A percentile compares a stretch with the other conserved stretches of the same genome.
These are phyloP conservation scores for Thymelicus acteon DNA, from an alignment of 2,888 invertebrate genomes.

Conservation along the genomic window DNA sequence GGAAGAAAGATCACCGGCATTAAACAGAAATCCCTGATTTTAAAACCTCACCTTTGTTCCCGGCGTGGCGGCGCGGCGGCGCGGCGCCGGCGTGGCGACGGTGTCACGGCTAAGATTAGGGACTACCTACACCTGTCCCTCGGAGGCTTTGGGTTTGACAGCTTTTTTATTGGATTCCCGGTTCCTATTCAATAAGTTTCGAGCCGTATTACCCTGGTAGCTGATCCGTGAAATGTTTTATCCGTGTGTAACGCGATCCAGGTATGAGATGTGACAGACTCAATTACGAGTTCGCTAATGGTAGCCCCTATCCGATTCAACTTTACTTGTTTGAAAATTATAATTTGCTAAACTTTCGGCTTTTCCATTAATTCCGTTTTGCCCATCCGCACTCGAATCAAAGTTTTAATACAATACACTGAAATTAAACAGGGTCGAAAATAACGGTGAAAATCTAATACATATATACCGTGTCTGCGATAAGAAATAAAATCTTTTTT, in stretches of 20 bases:
- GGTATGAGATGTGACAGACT: constrained; percentile 37
- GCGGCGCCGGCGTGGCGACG: too few species aligned
- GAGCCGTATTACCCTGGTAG: constrained; percentile 69
- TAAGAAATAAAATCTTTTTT: too few species aligned
- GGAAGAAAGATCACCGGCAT: constrained; percentile 16
- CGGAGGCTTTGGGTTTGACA: constrained; percentile 74
- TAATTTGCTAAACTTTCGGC: constrained; percentile 8
- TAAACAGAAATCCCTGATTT: constrained; percentile 26
- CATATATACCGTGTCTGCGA: too few species aligned
- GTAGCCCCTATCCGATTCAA: constrained; percentile 3
- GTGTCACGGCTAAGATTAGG: constrained; percentile 33
- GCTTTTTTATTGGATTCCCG: constrained; percentile 78
- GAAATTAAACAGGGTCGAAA: not conserved
- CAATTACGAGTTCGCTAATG: constrained; percentile 38
- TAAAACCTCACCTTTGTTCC: constrained; percentile 31
- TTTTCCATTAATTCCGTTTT: constrained; percentile 5
- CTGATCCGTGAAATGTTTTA: constrained; percentile 72
- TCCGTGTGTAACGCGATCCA: constrained; percentile 45
- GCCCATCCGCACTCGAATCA: constrained; percentile 22
- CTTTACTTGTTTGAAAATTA: constrained; percentile 27
- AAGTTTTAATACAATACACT: constrained; percentile 25
- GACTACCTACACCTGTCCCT: constrained; percentile 42
- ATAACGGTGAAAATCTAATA: not conserved
- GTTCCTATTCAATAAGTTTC: constrained; percentile 77
- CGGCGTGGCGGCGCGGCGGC: not conserved